phyloP scores from a whole-genome alignment of 2,113 vertebrate genomes.

The Menura novaehollandiae region DNA sequence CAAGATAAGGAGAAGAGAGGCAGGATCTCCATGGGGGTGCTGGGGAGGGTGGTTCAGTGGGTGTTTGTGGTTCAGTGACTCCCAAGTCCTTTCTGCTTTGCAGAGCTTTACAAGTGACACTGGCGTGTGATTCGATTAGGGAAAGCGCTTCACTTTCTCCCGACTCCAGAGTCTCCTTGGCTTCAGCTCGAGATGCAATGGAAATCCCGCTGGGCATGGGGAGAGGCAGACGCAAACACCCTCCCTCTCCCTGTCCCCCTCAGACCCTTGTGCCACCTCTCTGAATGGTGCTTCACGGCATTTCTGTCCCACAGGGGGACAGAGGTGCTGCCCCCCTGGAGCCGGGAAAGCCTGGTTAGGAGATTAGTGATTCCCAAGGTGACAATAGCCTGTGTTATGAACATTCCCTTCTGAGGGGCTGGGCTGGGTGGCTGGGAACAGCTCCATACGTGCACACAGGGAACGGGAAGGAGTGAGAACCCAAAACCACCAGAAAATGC shows the following conservation, averaged over 20 bases:
- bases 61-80: conserved; percentile 43
- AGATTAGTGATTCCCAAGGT: neutral
- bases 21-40: fast-evolving
- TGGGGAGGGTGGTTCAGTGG: neutral
- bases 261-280: fast-evolving
- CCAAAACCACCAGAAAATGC: neutral
- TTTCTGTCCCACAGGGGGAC: neutral
- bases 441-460: neutral
- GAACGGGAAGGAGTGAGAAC: fast-evolving
- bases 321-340: fast-evolving
- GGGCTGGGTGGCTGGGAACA: neutral
- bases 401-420: neutral
- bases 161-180: neutral
- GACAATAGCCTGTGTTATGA: fast-evolving
- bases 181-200: neutral
- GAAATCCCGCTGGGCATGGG: neutral
- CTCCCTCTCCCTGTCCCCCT: neutral
- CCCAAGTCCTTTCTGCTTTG: conserved; percentile 52
- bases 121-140: conserved; percentile 63
- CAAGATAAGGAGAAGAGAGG: neutral
- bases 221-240: neutral
- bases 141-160: neutral
- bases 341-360: neutral
- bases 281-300: neutral
- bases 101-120: conserved; percentile 36